These are phyloP conservation scores for Patagioenas fasciata DNA, from an alignment of 2,113 vertebrate species.

Conservation along the genomic window DNA sequence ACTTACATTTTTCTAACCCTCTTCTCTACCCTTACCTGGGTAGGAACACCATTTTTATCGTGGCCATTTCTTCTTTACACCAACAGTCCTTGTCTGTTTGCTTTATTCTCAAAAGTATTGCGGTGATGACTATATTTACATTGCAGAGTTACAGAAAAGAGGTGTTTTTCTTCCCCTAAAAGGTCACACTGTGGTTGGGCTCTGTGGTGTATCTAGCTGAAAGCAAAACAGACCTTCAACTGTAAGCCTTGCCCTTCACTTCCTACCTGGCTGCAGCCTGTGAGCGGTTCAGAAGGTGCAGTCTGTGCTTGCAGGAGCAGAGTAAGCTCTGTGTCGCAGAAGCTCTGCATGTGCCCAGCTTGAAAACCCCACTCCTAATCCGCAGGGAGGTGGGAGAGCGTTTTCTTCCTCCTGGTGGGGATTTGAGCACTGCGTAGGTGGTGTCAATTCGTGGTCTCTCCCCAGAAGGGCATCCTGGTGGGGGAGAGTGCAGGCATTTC, in stretches of 20 bases:
- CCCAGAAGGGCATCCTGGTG: neutral
- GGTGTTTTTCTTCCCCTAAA: conserved; percentile 67
- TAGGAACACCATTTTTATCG: conserved; percentile 54
- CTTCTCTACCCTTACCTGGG: conserved; percentile 40
- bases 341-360: conserved; percentile 64
- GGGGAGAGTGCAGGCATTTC: neutral
- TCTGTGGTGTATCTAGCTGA: conserved; percentile 64
- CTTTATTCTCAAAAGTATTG: conserved; percentile 61
- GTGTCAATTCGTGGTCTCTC: neutral
- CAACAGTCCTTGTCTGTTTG: conserved; percentile 63
- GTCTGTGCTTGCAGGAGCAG: conserved; percentile 65
- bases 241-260: conserved; percentile 54
- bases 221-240: conserved; percentile 61
- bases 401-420: conserved; percentile 61
- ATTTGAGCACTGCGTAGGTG: conserved; percentile 10
- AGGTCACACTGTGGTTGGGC: conserved; percentile 68
- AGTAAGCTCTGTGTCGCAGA: conserved; percentile 56
- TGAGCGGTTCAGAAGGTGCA: conserved; percentile 46
- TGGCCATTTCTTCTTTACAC: conserved; percentile 47
- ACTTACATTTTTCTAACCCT: conserved; percentile 30
- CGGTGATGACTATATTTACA: conserved; percentile 68
- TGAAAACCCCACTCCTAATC: conserved; percentile 59
- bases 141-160: conserved; percentile 71
- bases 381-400: conserved; percentile 47
- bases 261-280: conserved; percentile 28